A percentile compares a stretch with the other conserved stretches of the same genome.
phyloP scores from a whole-genome alignment of 2,888 invertebrate species.

The Mythimna ferrago region DNA sequence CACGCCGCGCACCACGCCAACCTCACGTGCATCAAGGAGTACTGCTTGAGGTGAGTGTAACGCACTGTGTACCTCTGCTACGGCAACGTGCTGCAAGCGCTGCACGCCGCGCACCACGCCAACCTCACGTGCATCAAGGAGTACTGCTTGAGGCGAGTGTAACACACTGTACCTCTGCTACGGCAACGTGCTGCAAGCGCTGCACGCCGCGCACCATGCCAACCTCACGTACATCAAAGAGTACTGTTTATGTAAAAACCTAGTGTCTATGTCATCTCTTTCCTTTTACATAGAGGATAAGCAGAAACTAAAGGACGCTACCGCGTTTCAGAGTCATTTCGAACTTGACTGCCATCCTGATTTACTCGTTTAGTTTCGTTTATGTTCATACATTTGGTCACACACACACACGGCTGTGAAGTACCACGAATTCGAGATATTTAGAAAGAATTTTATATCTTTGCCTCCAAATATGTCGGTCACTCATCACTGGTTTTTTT shows the following conservation, averaged over 20 bases:
- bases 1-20: conserved; percentile 93
- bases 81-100: conserved; percentile 96
- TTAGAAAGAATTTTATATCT: not conserved
- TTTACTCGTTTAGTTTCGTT: too few species aligned
- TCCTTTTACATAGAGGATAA: too few species aligned
- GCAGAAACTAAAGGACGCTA: too few species aligned
- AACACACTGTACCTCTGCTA: conserved; percentile 72
- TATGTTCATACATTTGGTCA: too few species aligned
- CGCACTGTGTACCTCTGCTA: conserved; percentile 72
- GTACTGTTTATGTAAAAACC: conserved; percentile 69
- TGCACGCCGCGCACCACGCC: conserved; percentile 94
- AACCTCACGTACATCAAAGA: conserved; percentile 89
- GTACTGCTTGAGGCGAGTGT: conserved; percentile 85
- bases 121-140: conserved; percentile 89
- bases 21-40: conserved; percentile 88
- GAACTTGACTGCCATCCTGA: too few species aligned
- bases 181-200: conserved; percentile 96
- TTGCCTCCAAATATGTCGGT: not conserved
- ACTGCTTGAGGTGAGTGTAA: conserved; percentile 83
- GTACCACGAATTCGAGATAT: too few species aligned
- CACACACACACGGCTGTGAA: too few species aligned
- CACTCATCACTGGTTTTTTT: not conserved
- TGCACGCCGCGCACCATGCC: conserved; percentile 94
- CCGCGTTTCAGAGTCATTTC: too few species aligned
- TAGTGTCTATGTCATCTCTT: too few species aligned